Evolutionary conservation across 2,888 invertebrate species (phyloP), one percentile per base, ranked within the genome.

Genomic region (Leucophenga maculata): DNA sequence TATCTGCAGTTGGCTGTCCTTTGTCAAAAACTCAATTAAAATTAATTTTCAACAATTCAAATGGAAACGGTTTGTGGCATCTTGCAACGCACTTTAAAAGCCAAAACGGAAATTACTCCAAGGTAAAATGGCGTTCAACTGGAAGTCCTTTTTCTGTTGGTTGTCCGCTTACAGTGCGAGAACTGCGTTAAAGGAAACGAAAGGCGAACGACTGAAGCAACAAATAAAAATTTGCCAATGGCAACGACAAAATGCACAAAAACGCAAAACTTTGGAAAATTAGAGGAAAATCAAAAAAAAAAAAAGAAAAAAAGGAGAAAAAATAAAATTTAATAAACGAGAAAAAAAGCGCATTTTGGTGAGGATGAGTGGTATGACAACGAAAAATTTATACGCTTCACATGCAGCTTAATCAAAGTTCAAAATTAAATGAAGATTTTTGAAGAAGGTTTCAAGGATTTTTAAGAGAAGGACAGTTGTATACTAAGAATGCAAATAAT

Each of bases 11-110:
- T n/a, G n/a, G 26, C 39, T 39, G 1, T 39, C 52, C 62, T 54
- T 31, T 39, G 26, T 22, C 64, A 65, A 69, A 64, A 57, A 66
- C 55, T 81, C 85, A 83, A 83, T 80, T 84, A 83, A 78, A 83
- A 81, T 73, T 65, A 72, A 83, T 80, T 83, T 84, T 69, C 75
- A 79, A 55, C 22, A 22, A 55, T 55, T 31, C 44, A 52, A 50
- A 69, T 65, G 64, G 70, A 55, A 69, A 59, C 60, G 48, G 68
- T 69, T 69, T 68, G 64, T 68, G 67, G 65, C 68, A 60, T 60
- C 39, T 39, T 39, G 39, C 11, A 8, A 3, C 11, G 8, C 39
- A 60, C 65, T 68, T 48, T 54, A 62, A 71, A 68, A 68, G 67
- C 62, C 68, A 72, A 39, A 74, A 22, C 60, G 72, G 69, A 74